Evolutionary conservation across 2,113 vertebrate genomes (phyloP), one percentile per base, ranked within the genome.

Genomic region (Smithornis capensis): DNA sequence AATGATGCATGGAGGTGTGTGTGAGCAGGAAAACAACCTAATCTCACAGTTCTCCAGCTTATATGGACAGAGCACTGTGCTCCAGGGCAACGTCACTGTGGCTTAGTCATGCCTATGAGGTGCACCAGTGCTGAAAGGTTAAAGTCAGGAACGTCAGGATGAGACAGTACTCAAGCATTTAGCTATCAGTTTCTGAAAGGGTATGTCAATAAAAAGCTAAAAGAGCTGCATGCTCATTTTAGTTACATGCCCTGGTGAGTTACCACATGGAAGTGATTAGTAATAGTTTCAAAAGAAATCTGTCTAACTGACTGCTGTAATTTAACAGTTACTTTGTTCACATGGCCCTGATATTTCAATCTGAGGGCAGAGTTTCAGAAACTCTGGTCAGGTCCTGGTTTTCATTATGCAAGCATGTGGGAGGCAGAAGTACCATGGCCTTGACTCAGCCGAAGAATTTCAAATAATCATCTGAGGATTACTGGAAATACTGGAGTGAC

Each of bases 381-480:
- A 68, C 65, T 47, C 47, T 94, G 45, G 35, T 75, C 70, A 83
- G 92, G 35, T 78, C 42, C 73, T 89, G 89, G 57, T 87, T 93
- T 96, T 94, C 45, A 78, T 96, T 95, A 92, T 35, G 64, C 7
- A 10, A 23, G n/a, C 5, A 0, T 65, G 82, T 77, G 73, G 91
- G 94, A 95, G 67, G 87, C 83, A 87, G 63, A 85, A 94, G 29
- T 57, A 70, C 85, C 65, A 87, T 18, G 52, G 76, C 67, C 42
- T 96, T 95, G 89, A 92, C 45, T 96, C 90, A 95, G 87, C 87
- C 80, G 55, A 95, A 90, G 88, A 92, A 96, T 75, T 85, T 93
- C 23, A 82, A 85, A 94, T 80, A 81, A 74, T 86, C 77, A 29
- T 89, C 83, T 84, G 29, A 68, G 83, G 53, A 96, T 94, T 94